Base-by-base conservation (phyloP, 2,113 vertebrate species). In the Himantopus leucocephalus region DNA sequence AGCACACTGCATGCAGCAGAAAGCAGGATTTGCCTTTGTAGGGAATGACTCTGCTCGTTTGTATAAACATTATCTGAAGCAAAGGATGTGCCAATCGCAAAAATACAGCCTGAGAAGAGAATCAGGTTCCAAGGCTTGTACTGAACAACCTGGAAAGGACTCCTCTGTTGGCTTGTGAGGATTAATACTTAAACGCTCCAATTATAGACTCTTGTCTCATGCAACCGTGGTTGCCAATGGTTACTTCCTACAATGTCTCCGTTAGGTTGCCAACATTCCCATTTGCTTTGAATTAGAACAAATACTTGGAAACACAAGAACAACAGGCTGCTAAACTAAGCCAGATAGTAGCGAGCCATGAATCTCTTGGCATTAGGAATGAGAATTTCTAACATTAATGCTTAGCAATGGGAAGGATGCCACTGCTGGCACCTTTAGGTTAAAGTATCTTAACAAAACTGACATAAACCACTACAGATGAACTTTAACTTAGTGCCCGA, bases 221-320 rank as follows among this genome's bases (percentile, higher is more conserved):
- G 45, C 76, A 90, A 6, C 17, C 47, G 30, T 8, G 37, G 87
- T 73, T 96, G 94, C 87, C 89, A 94, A 23, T 79, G 41, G 85
- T 96, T 95, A 95, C 90, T 95, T 83, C 68, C 95, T 80, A 59
- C 87, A 94, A 91, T 74, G 75, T 48, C 80, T 72, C 91, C 0
- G 0, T 73, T 59, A 72, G 30, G 37, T 18, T 95, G 91, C 92
- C 93, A 96, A 55, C 67, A 85, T 83, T 92, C 47, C 89, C 92
- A 77, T 95, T 97, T 95, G 84, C 90, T 95, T 94, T 93, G 71
- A 94, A 90, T 96, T 96, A 93, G 85, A 94, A 88, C 47, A 71
- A 96, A 93, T 89, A 91, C 60, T 84, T 3, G 0, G 90, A 95
- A 96, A 95, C 63, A 62, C 27, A 79, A 81, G 91, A 94, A 96